These are phyloP conservation scores for Maniola hyperantus DNA, from an alignment of 2,888 invertebrate genomes.

Conservation along the genomic window DNA sequence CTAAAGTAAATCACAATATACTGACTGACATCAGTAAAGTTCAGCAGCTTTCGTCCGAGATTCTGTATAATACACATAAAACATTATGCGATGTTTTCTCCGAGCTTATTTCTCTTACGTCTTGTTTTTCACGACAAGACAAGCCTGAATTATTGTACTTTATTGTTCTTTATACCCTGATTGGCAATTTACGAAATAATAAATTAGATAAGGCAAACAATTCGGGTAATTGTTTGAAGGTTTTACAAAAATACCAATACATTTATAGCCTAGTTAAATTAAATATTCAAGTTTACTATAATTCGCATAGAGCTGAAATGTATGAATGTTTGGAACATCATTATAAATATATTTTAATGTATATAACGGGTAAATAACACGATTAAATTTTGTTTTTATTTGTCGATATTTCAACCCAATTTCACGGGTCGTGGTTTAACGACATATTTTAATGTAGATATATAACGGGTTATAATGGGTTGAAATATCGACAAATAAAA, in stretches of 20 bases:
- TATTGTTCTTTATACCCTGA: conserved; percentile 20
- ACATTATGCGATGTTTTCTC: conserved; percentile 35
- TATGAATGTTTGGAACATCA: too few relatives aligned
- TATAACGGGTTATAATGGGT: too few relatives aligned
- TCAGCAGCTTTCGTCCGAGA: conserved; percentile 20
- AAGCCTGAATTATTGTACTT: conserved; percentile 37
- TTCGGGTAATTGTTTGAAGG: neutral
- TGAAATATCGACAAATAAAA: too few relatives aligned
- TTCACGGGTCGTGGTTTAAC: too few relatives aligned
- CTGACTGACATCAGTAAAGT: conserved; percentile 30
- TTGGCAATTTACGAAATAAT: conserved; percentile 22
- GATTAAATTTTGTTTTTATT: too few relatives aligned
- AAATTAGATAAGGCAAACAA: conserved; percentile 4
- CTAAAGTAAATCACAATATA: conserved; percentile 46
- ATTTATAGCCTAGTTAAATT: too few relatives aligned
- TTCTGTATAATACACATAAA: conserved; percentile 20
- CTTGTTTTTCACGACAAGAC: conserved; percentile 35
- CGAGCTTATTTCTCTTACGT: conserved; percentile 27
- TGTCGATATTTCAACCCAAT: too few relatives aligned
- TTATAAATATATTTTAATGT: too few relatives aligned
- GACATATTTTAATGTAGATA: too few relatives aligned
- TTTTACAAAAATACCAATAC: neutral
- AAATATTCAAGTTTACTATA: too few relatives aligned
- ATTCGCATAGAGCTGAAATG: too few relatives aligned
- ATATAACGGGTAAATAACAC: too few relatives aligned